Base-by-base conservation (phyloP, 1,140 invertebrate genomes). In the Coptotermes formosanus region DNA sequence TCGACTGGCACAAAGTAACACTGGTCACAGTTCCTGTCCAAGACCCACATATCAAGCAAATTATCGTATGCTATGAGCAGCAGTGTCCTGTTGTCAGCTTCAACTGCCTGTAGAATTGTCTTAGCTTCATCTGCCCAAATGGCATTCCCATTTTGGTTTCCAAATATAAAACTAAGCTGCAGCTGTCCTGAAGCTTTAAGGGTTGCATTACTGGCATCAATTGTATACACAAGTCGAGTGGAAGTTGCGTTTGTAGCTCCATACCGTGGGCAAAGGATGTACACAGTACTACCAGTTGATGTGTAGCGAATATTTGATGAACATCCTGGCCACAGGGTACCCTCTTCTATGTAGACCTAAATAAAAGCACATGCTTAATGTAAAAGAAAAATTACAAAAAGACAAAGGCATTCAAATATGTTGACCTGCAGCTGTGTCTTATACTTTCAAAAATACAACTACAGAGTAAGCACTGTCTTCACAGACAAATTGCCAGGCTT, bases 11-110 rank as follows among this genome's bases (percentile, higher is more conserved):
- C 38, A 30, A 89, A 38, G 14, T 55, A n/a, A 12, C 30, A 8
- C 12, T n/a, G 25, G 43, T 86, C 85, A 75, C 86, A 83, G n/a
- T n/a, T 55, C 83, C 88, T 87, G 84, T 88, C 88, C 52, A 88
- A 85, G 52, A 89, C 86, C 88, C 88, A 88, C 8, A 88, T 64
- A 85, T 88, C 88, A 7, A 89, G 64, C 23, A 88, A 83, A 82
- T 87, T 87, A 43, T 88, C 85, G 82, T 88, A 88, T n/a, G 88
- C 88, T 30, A 86, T 14, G 11, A 86, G 52, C 4, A 86, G 44
- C 32, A 86, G 30, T 48, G 82, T 83, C 25, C 82, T 44, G 23
- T 64, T 44, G 82, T 23, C 6, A 16, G 86, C 25, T 9, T 82
- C 45, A 16, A 48, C 43, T 23, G 82, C 38, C 23, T 48, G 45